Evolutionary conservation across 35 echinoderm and acorn worm genomes (phyloP).

Genomic region (Ophioderma brevispina): DNA sequence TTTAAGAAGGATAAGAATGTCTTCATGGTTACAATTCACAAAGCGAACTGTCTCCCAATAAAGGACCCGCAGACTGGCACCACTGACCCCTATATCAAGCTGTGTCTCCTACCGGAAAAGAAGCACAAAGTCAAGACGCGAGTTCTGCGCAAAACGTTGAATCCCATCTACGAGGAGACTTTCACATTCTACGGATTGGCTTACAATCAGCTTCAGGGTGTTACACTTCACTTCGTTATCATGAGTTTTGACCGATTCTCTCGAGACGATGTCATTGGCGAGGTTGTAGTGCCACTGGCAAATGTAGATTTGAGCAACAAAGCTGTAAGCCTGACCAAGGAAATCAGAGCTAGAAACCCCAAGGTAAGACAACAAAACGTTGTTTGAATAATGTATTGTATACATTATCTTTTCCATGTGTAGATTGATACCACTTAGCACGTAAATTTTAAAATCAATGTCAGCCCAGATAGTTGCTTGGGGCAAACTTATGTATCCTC

Average conservation of each 20-base stretch:
- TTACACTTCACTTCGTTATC: constrained; percentile 96
- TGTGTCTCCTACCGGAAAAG: constrained; percentile 96
- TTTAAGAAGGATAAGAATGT: constrained; percentile 82
- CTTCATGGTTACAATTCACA: constrained; percentile 96
- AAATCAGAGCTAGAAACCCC: constrained; percentile 89
- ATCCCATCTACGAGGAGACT: constrained; percentile 98
- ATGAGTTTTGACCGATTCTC: constrained; percentile 99
- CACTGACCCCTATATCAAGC: constrained; percentile 97
- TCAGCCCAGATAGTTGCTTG: not conserved
- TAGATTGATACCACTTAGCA: no score
- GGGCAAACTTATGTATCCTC: no score
- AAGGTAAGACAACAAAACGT: constrained; percentile 49
- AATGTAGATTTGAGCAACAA: constrained; percentile 89
- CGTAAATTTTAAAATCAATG: not conserved
- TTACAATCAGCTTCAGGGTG: constrained; percentile 97
- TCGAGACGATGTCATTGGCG: constrained; percentile 94
- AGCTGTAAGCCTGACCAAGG: constrained; percentile 74
- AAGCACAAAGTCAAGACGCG: constrained; percentile 99
- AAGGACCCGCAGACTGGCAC: constrained; percentile 83
- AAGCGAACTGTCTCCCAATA: constrained; percentile 73
- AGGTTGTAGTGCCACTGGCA: constrained; percentile 94
- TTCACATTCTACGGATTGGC: constrained; percentile 97
- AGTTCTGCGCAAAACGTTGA: constrained; percentile 87
- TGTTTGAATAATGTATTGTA: not conserved
- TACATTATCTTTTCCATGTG: not conserved